Conservation (phyloP, 2,797 vertebrate genomes). For the Chaunax sp. region DNA sequence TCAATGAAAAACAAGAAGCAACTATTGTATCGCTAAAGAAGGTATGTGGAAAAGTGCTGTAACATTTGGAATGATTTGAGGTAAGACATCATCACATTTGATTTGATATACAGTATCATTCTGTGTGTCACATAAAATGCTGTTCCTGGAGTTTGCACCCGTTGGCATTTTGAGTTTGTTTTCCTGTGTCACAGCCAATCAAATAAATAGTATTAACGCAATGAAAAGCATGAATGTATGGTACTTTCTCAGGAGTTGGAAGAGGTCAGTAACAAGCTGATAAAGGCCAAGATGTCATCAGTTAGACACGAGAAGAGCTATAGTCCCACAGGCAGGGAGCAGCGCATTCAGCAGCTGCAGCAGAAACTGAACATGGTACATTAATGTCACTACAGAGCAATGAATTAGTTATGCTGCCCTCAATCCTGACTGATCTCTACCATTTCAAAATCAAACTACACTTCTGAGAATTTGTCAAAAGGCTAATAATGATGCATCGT, state of each 20-base stretch:
- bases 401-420: neutral
- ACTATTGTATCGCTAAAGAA: constrained; percentile 86
- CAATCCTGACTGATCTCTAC: neutral
- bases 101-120: too few relatives aligned
- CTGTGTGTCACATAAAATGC: too few relatives aligned
- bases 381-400: neutral
- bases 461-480: neutral
- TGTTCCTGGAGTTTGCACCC: too few relatives aligned
- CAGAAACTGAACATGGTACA: constrained; percentile 86
- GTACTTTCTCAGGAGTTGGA: constrained; percentile 85
- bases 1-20: constrained; percentile 87
- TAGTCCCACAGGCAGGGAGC: constrained; percentile 81
- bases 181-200: neutral
- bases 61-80: neutral
- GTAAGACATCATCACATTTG: neutral
- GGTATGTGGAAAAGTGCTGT: constrained; percentile 71
- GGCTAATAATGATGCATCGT: neutral
- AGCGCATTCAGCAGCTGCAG: constrained; percentile 86
- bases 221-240: constrained; percentile 4
- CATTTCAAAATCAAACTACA: neutral
- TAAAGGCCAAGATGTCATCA: constrained; percentile 87
- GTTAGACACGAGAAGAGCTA: constrained; percentile 80
- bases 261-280: constrained; percentile 85
- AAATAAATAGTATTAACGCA: neutral
- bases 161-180: too few relatives aligned